Percentiles rank a stretch among this genome's conserved stretches.
These are phyloP conservation scores for Thera obeliscata DNA, from an alignment of 2,888 invertebrate genomes.

Conservation along the genomic window DNA sequence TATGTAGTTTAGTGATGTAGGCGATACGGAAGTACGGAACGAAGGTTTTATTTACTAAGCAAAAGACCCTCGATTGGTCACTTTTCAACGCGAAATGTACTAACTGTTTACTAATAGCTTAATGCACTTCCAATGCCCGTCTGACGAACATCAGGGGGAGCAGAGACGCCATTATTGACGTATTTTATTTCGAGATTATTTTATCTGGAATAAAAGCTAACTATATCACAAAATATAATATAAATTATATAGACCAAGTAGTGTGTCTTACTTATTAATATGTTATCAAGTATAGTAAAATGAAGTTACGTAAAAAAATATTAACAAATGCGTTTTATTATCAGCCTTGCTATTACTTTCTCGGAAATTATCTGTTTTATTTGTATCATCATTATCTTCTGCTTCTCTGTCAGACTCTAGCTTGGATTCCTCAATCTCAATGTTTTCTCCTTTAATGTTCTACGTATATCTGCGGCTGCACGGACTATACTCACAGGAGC, in stretches of 20 bases:
- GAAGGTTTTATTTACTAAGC: constrained; percentile 12
- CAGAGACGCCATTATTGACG: constrained; percentile 30
- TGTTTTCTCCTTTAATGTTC: no score
- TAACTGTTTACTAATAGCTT: constrained; percentile 76
- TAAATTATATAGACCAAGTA: no score
- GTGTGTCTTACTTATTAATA: no score
- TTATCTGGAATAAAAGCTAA: background rate
- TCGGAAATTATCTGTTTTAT: no score
- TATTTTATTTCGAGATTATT: constrained; percentile 21
- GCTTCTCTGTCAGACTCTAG: no score
- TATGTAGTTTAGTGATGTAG: constrained; percentile 23
- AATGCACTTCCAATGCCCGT: constrained; percentile 71
- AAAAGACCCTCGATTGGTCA: constrained; percentile 28
- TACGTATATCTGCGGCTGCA: no score
- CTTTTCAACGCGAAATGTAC: constrained; percentile 51
- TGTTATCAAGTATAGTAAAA: no score
- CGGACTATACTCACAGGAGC: constrained; percentile 69
- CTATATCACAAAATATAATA: background rate
- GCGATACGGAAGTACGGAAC: constrained; percentile 22
- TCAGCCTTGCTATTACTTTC: no score
- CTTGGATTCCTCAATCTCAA: no score
- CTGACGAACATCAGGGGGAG: constrained; percentile 57
- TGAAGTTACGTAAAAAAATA: no score
- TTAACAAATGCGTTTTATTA: no score
- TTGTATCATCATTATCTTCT: no score